Percentiles rank a stretch among this genome's conserved stretches.
phyloP scores from a whole-genome alignment of 2,888 invertebrate genomes.

The Ichneumoninae sp. region DNA sequence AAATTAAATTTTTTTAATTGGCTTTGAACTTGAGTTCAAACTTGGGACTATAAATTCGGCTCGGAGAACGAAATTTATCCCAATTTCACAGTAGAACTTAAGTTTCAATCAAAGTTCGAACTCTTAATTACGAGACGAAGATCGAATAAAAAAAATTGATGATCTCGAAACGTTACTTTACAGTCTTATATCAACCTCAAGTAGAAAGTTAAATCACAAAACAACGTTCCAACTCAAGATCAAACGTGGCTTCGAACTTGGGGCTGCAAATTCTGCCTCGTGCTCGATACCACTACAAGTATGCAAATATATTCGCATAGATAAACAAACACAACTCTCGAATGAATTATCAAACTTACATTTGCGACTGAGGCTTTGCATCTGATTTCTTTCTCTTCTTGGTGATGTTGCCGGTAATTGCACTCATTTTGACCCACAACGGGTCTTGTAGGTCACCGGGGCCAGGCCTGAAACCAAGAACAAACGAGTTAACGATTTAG shows the following conservation, averaged over 20 bases:
- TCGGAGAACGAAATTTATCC: too few relatives aligned
- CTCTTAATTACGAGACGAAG: too few relatives aligned
- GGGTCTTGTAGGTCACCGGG: constrained; percentile 95
- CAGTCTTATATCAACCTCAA: not conserved
- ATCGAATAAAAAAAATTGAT: not conserved
- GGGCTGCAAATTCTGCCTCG: not conserved
- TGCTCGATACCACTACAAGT: too few relatives aligned
- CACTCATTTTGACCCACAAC: constrained; percentile 94
- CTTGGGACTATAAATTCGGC: too few relatives aligned
- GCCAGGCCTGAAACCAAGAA: constrained; percentile 90
- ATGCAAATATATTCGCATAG: not conserved
- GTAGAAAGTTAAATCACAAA: not conserved
- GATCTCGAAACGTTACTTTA: not conserved
- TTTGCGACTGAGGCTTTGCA: constrained; percentile 87
- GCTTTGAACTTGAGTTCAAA: too few relatives aligned
- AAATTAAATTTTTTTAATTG: too few relatives aligned
- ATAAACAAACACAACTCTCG: constrained; percentile 4
- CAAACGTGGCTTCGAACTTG: not conserved
- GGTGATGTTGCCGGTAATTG: constrained; percentile 88
- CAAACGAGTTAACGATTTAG: constrained; percentile 60
- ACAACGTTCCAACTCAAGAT: not conserved
- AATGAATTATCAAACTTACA: constrained; percentile 84
- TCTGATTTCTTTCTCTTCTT: constrained; percentile 88
- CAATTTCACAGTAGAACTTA: too few relatives aligned
- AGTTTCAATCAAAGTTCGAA: too few relatives aligned